Conservation (phyloP, 2,113 vertebrate genomes). For the Spea bombifrons region DNA sequence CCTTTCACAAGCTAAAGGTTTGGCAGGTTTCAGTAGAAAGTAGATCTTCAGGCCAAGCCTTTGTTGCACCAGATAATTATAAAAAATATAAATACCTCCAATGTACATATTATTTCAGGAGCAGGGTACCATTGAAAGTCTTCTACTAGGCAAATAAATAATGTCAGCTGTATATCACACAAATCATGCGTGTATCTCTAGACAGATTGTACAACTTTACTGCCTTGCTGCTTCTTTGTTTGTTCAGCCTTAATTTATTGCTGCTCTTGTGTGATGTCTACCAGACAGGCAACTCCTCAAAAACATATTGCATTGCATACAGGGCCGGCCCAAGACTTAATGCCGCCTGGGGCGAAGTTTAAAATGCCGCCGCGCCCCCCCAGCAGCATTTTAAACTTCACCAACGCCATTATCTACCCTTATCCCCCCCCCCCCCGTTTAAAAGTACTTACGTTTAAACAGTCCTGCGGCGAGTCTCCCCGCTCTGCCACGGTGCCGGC, state of each 20-base stretch:
- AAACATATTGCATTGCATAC: background rate
- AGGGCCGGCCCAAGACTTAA: no score
- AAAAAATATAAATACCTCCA: background rate
- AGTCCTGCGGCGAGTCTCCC: no score
- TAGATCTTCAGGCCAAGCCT: background rate
- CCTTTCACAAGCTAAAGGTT: no score
- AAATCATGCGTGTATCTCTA: background rate
- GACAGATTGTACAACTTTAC: background rate
- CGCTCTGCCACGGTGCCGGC: no score
- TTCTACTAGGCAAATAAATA: background rate
- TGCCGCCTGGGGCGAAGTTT: no score
- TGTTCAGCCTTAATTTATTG: background rate
- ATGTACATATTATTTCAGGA: background rate
- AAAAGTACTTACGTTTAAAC: no score
- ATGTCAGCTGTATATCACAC: background rate
- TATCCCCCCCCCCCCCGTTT: no score
- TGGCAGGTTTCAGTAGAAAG: background rate
- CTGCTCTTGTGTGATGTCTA: background rate
- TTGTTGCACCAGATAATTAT: background rate
- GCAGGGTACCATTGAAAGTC: background rate
- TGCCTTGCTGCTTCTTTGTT: background rate
- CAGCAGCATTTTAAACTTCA: no score
- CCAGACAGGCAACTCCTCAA: background rate
- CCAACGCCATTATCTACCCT: no score
- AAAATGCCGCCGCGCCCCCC: no score